Evolutionary conservation across 2,888 invertebrate species (phyloP), one percentile per base, ranked within the genome.

Genomic region (Scrobipalpa atriplicella): DNA sequence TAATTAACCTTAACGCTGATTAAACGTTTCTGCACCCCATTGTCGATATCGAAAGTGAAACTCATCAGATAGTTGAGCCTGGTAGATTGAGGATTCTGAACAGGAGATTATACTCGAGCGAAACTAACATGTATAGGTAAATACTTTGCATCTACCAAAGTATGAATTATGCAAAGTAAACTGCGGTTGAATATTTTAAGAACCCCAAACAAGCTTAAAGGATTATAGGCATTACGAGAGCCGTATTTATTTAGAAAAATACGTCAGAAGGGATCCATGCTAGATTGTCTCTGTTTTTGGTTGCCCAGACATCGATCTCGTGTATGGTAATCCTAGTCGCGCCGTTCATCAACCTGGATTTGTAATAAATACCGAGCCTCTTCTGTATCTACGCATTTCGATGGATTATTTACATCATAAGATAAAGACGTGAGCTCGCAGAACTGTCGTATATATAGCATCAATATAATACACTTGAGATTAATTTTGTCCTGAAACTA

Each of bases 1-100:
- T 83, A 81, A 84, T 84, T 80, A 81, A 79, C 76, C 64, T 72
- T 79, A 77, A 78, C 74, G 76, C 74, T 76, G 73, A 78, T 75
- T 75, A 72, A 74, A 75, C 69, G 69, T 68, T 67, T 68, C 67
- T 64, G 69, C 69, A 71, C 69, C 71, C 66, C 38, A 66, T 60
- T 64, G 67, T 64, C 61, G 47, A 56, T 29, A 65, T 68, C 61
- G 36, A 65, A 47, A 66, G 51, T 60, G 66, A 65, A 66, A 62
- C 64, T 64, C 29, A 52, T 64, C 29, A 52, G 3, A 66, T 18
- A 62, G 13, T 65, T 66, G 6, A 60, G 51, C 51, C 54, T 29
- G 54, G 13, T 56, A 43, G 11, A 11, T 11, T 43, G 2, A n/a
- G n/a, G 43, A 43, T 13, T 43, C 2, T 39, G 1, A 39, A 39